Evolutionary conservation across 2,113 vertebrate species (phyloP), one percentile per base, ranked within the genome.

Genomic region (Nycticorax nycticorax): DNA sequence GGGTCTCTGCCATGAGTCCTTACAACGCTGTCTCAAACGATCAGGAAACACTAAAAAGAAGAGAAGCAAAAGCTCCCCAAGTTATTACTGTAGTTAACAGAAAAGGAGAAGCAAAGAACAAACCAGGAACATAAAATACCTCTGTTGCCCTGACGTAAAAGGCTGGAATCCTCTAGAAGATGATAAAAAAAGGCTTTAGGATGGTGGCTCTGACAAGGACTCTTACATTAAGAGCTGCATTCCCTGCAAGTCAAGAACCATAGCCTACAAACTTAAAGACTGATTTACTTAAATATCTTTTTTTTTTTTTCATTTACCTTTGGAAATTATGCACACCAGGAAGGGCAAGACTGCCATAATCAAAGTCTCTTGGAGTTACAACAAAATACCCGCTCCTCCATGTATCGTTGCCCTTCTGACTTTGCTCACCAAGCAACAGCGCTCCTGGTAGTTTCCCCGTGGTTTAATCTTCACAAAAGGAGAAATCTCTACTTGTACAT

Each of bases 351-450:
- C 8, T 15, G 7, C 12, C 21, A 32, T 10, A 63, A 45, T 1
- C 30, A 18, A 28, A 20, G 12, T 3, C 35, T 69, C 66, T 22
- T 6, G n/a, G 67, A n/a, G 19, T 35, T 30, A 22, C 43, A 47
- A 12, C 41, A 39, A 33, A 33, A 33, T 6, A 71, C 14, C 30
- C 10, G 8, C 12, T 83, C 35, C 32, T n/a, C n/a, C 35, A 10
- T 6, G 1, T 18, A 27, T 3, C 3, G 1, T 8, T 13, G 17
- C 4, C 2, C 32, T 32, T 35, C 8, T 15, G 12, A 8, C 24
- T 20, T 30, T 4, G 23, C 48, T 37, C 9, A 2, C 68, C n/a
- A 11, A 71, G n/a, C 27, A 23, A 53, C n/a, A 9, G 27, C 6
- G 48, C 68, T 71, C 48, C 48, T 37, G 6, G 21, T 48, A 4